Conservation (phyloP, 2,113 vertebrate genomes). For the Siphamia tubifer region DNA sequence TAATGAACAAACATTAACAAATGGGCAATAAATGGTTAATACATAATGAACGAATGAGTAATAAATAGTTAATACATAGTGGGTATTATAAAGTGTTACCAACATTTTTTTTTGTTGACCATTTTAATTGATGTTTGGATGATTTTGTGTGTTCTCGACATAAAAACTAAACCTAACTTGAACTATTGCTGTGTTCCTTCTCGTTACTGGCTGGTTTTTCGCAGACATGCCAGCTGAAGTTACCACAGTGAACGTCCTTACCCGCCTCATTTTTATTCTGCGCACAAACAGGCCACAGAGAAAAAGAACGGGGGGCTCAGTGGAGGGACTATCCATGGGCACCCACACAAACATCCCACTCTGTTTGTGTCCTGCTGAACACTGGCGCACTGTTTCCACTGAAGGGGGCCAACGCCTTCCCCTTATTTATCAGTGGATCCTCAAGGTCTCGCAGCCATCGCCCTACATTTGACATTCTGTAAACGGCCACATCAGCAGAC, state of each 20-base stretch:
- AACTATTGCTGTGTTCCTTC: no score
- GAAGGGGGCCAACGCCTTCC: slow-evolving; percentile 27
- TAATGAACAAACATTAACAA: no score
- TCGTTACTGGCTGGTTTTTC: background rate
- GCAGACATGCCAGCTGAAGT: slow-evolving; percentile 3
- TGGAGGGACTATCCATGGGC: slow-evolving; percentile 36
- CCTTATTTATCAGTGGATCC: slow-evolving; percentile 55
- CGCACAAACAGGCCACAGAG: slow-evolving; percentile 54
- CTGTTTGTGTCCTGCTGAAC: slow-evolving; percentile 43
- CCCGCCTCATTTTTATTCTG: slow-evolving; percentile 54
- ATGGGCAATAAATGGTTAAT: no score
- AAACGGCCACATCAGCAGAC: slow-evolving; percentile 83
- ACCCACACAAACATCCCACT: slow-evolving; percentile 36
- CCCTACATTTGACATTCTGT: slow-evolving; percentile 72
- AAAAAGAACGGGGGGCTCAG: slow-evolving; percentile 42
- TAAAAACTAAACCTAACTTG: no score
- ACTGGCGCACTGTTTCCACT: slow-evolving; percentile 57
- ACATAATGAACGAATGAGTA: no score
- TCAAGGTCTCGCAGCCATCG: slow-evolving; percentile 38
- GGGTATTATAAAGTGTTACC: no score
- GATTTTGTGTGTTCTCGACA: no score
- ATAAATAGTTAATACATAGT: no score
- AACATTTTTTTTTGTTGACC: no score
- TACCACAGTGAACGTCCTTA: slow-evolving; percentile 20
- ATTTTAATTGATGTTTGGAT: no score